Base-by-base conservation (phyloP, 53 echinoderm and acorn worm species). In the Paracentrotus lividus region DNA sequence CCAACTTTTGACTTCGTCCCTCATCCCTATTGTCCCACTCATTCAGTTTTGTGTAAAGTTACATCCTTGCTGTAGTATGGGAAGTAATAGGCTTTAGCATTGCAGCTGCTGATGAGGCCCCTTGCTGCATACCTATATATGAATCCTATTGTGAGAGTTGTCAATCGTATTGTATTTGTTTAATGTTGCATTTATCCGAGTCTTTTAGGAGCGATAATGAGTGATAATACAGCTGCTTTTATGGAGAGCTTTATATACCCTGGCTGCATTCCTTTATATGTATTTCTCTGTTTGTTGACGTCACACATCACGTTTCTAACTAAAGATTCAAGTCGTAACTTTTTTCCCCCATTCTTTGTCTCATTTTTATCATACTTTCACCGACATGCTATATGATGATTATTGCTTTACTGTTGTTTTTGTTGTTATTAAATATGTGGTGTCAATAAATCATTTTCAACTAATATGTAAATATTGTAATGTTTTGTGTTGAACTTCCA, bases 101-200 rank as follows among this genome's bases (percentile, higher is more conserved):
- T 38, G 72, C 72, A 72, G 69, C 69, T 72, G 40, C 72, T 5
- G 5, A 2, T 8, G 5, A 3, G 18, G 20, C 7, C 61, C 72
- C 72, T 72, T 20, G 72, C 72, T 72, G 72, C 72, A 72, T 72
- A 38, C 72, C 72, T 15, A 72, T 26, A 40, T 18, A 57, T 40
- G 21, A 0, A 7, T 20, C 5, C 72, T 72, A 10, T 72, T 72
- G 72, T 72, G 21, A 1, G 36, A 38, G 72, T 72, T 72, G 72
- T 72, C 72, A 72, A 72, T 72, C 40, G 36, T 16, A 40, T 72
- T 72, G 72, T 72, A 18, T 72, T 72, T 72, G 72, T 72, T 16
- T 72, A 72, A 72, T 72, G 72, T 72, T 72, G 72, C 72, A 12
- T 72, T n/a, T n/a, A 40, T 16, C 40, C 18, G 18, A 40, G 40